phyloP scores from a whole-genome alignment of 1,140 invertebrate species.

The Octopus sinensis region DNA sequence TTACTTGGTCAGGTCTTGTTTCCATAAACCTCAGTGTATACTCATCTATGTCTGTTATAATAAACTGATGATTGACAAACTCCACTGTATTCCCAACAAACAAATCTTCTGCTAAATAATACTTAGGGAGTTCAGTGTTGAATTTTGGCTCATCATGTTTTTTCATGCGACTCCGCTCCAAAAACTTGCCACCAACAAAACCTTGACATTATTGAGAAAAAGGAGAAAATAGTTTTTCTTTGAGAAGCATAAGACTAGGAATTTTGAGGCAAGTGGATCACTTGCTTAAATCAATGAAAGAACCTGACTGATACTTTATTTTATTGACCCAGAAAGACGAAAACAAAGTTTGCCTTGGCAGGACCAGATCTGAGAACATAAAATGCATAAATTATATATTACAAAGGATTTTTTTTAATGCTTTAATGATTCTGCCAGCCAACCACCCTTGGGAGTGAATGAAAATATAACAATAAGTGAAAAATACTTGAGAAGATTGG shows the following conservation, averaged over 20 bases:
- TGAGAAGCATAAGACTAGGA: background rate
- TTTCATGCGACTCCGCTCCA: conserved; percentile 67
- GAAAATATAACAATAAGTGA: too few relatives aligned
- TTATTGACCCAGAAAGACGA: background rate
- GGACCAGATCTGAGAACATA: background rate
- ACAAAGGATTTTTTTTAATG: too few relatives aligned
- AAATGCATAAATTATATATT: background rate
- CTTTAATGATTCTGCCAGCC: too few relatives aligned
- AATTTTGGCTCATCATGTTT: conserved; percentile 67
- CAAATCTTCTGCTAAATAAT: conserved; percentile 74
- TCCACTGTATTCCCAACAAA: conserved; percentile 75
- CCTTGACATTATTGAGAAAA: conserved; percentile 48
- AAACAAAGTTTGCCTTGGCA: background rate
- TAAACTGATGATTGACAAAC: conserved; percentile 75
- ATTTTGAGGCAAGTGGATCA: background rate
- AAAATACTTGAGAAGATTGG: too few relatives aligned
- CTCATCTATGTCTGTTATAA: conserved; percentile 77
- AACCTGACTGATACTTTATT: background rate
- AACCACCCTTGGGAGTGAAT: too few relatives aligned
- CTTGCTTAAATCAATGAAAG: background rate
- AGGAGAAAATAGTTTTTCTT: conserved; percentile 18
- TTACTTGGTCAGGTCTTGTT: conserved; percentile 70
- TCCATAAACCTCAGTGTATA: conserved; percentile 86
- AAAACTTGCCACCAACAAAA: conserved; percentile 68
- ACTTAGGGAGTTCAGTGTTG: conserved; percentile 66